Base-by-base conservation (phyloP, 2,888 invertebrate genomes). In the Azorinus chamasolen region DNA sequence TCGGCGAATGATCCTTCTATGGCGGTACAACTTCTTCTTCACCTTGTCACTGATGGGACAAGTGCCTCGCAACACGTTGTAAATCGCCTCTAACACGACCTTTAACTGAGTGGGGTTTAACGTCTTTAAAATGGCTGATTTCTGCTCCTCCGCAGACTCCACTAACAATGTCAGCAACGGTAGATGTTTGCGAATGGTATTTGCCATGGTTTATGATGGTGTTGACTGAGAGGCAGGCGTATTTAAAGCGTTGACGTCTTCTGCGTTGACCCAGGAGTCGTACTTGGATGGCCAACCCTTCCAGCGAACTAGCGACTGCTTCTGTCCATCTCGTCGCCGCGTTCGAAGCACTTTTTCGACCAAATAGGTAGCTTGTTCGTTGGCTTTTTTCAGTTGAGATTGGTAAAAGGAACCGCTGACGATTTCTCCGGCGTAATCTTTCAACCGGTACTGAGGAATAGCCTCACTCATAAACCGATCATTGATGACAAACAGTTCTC, bases 11-110 rank as follows among this genome's bases (percentile, higher is more conserved):
- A 32, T 22, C 8, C n/a, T 53, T 55, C 53, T 71, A 20, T 70
- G n/a, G 22, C 43, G 48, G 24, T 25, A 18, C 39, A 79, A 58
- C 43, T 22, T 69, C 45, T 73, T 77, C 43, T 73, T 80, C 50
- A 57, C 66, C 43, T 43, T 58, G 18, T 65, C 55, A 6, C 41
- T 51, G 27, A 80, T 37, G 25, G 58, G 48, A 53, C 66, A 74
- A 22, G 63, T 77, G 45, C 76, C 73, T 22, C 46, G 46, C 20
- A 80, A 48, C 24, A 74, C 73, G 66, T 80, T 80, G 63, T 72
- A 76, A 24, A 80, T 64, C 14, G 72, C 63, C 54, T 76, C 73
- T 45, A 61, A 50, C 14, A 76, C 39, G 48, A 53, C 58, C 25
- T 43, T 24, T 61, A 65, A 43, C 39, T 76, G 79, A 18, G 18